Evolutionary conservation across 2,113 vertebrate species (phyloP), one percentile per base, ranked within the genome.

Genomic region (Aix galericulata): DNA sequence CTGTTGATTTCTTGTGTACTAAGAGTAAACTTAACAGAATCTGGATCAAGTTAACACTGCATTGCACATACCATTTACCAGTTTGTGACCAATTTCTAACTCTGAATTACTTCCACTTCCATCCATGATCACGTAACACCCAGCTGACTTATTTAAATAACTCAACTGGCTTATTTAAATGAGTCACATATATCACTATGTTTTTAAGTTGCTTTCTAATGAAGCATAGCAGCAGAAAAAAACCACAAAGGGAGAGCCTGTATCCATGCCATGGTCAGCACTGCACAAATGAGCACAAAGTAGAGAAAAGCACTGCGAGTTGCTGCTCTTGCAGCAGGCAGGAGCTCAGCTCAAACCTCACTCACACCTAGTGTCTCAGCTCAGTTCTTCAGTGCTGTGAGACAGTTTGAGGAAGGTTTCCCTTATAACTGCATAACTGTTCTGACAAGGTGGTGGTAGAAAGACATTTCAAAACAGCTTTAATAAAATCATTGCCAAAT

Each of bases 171-270:
- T 46, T 21, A 36, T 6, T 13, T n/a, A 48, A 52, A 42, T 32
- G 46, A 77, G n/a, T 32, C 52, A 44, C 2, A 6, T 1, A 1
- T 56, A 25, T n/a, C 42, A 7, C 36, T 31, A 1, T 17, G 34
- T 12, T 66, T 77, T 67, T 29, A 67, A 73, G 10, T 64, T 63
- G 55, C 53, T 59, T 62, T 62, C 38, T 48, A 69, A 29, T 16
- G 50, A 58, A 63, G 32, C 22, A 17, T 22, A 38, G 62, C 17
- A 26, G 42, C 62, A 18, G 23, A 27, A 44, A 38, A 42, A 40
- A 40, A 55, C n/a, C n/a, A n/a, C n/a, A 29, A 36, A 22, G 55
- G 34, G 42, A 0, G 13, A 69, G 56, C 62, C 46, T 2, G 0
- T 31, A 29, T 17, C 55, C 29, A 1, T 38, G 26, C 16, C 20